A percentile compares a stretch with the other conserved stretches of the same genome.
Evolutionary conservation across 2,113 vertebrate genomes (phyloP).

Genomic region (Engystomops pustulosus): DNA sequence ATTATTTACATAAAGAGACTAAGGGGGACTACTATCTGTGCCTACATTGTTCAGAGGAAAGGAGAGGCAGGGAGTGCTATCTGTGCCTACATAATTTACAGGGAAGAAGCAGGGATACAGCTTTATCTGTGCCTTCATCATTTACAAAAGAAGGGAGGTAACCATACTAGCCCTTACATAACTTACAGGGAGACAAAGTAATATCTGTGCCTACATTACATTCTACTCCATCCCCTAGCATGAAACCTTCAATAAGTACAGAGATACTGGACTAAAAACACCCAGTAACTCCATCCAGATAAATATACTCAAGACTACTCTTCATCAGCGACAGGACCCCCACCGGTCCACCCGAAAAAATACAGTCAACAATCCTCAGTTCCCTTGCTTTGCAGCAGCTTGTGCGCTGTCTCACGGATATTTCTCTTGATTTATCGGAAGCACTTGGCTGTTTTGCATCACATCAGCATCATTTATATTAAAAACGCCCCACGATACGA

Average conservation of each 20-base stretch:
- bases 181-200: neutral
- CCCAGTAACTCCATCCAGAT: too few species aligned
- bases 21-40: neutral
- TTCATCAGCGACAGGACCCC: neutral
- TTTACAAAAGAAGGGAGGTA: too few species aligned
- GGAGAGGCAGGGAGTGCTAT: neutral
- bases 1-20: neutral
- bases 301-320: neutral
- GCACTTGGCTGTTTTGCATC: slow-evolving; percentile 19
- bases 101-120: neutral
- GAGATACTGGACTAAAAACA: too few species aligned
- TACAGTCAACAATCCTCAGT: neutral
- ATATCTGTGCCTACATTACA: neutral
- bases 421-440: slow-evolving; percentile 28
- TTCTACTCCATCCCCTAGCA: too few species aligned
- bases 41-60: too few species aligned
- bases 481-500: slow-evolving; percentile 7
- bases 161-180: too few species aligned
- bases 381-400: neutral
- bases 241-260: too few species aligned
- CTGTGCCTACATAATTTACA: neutral
- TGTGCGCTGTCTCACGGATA: neutral
- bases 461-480: slow-evolving; percentile 25
- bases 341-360: neutral
- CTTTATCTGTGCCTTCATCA: neutral